Conservation (phyloP, 2,888 invertebrate species). For the Tetragonula carbonaria region DNA sequence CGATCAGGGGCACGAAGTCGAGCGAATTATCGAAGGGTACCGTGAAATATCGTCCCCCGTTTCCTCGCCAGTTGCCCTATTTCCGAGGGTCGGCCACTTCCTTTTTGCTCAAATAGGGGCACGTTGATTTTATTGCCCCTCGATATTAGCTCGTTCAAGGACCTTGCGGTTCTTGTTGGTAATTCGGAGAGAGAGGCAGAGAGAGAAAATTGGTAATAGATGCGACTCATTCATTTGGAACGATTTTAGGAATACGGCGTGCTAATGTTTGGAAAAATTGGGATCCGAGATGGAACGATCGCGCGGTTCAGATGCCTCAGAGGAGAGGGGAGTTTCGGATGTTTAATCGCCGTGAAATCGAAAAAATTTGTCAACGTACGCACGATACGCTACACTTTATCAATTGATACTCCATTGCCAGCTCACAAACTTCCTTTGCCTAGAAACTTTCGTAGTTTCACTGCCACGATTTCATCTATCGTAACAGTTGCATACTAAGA, state of each 20-base stretch:
- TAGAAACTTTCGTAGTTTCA: not conserved
- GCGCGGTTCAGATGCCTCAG: not conserved
- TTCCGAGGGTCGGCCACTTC: not conserved
- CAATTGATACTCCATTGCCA: not conserved
- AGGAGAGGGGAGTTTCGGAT: not conserved
- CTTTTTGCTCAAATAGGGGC: not conserved
- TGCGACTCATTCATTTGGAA: not conserved
- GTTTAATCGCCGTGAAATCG: constrained; percentile 17
- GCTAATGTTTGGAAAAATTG: constrained; percentile 7
- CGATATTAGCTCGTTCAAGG: constrained; percentile 16
- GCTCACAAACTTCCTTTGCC: not conserved
- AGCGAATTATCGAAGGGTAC: constrained; percentile 52
- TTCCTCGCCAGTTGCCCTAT: constrained; percentile 12
- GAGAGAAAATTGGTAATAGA: constrained; percentile 2
- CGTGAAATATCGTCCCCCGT: constrained; percentile 59
- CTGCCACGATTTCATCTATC: not conserved
- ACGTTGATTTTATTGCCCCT: constrained; percentile 20
- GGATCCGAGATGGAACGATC: not conserved
- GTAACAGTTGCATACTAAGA: too few relatives aligned
- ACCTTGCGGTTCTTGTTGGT: constrained; percentile 17
- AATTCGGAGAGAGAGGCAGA: not conserved
- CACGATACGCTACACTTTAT: not conserved
- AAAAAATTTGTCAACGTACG: not conserved
- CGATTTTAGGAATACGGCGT: not conserved
- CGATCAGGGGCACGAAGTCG: constrained; percentile 38